These are phyloP conservation scores for Anolis carolinensis DNA, from an alignment of 2,113 vertebrate species.

Conservation along the genomic window DNA sequence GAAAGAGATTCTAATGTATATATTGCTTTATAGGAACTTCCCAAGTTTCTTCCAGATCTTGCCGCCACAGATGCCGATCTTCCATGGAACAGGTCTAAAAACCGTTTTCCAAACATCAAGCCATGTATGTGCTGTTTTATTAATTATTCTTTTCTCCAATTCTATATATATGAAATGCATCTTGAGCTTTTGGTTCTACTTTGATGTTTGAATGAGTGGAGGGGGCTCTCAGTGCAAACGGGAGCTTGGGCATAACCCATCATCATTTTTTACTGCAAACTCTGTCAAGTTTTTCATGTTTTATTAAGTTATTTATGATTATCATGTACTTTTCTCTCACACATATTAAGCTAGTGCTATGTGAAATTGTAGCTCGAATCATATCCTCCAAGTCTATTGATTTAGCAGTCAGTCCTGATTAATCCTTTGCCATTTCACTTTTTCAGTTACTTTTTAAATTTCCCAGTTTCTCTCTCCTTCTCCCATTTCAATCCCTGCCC, in stretches of 20 bases:
- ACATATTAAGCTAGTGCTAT: slow-evolving; percentile 71
- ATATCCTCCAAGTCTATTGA: too few relatives aligned
- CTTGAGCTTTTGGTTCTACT: slow-evolving; percentile 35
- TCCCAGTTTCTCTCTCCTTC: too few relatives aligned
- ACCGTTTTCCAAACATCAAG: slow-evolving; percentile 97
- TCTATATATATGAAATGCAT: slow-evolving; percentile 31
- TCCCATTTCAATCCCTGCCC: too few relatives aligned
- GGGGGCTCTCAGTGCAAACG: background rate
- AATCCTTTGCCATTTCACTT: too few relatives aligned
- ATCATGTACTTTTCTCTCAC: slow-evolving; percentile 56
- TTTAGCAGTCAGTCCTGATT: too few relatives aligned
- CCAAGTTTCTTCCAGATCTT: slow-evolving; percentile 94
- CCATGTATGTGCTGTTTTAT: slow-evolving; percentile 84
- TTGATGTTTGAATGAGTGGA: slow-evolving; percentile 22
- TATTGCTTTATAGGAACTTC: slow-evolving; percentile 84
- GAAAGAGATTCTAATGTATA: slow-evolving; percentile 43
- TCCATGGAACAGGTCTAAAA: slow-evolving; percentile 96
- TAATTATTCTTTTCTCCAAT: background rate
- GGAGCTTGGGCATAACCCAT: slow-evolving; percentile 24
- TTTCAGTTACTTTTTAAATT: too few relatives aligned
- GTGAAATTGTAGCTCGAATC: background rate
- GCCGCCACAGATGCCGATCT: slow-evolving; percentile 94
- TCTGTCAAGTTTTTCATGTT: slow-evolving; percentile 42
- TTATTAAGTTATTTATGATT: slow-evolving; percentile 51
- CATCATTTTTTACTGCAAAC: slow-evolving; percentile 46